These are phyloP conservation scores for Reticulitermes lucifugus DNA, from an alignment of 2,888 invertebrate species.

Conservation along the genomic window DNA sequence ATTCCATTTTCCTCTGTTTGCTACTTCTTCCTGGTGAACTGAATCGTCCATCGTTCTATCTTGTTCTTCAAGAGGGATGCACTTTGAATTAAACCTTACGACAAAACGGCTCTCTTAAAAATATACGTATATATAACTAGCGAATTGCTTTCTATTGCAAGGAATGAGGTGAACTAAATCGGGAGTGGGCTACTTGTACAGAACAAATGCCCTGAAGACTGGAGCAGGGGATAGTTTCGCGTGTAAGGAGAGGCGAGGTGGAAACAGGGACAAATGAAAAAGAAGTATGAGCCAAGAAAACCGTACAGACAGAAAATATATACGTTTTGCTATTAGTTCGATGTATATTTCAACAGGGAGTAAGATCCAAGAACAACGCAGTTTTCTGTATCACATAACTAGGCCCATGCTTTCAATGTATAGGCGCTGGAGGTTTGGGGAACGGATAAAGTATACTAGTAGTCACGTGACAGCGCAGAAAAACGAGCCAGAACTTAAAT, in stretches of 20 bases:
- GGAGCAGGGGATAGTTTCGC: background rate
- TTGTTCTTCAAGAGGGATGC: constrained; percentile 23
- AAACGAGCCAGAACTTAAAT: constrained; percentile 32
- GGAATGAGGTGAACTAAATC: background rate
- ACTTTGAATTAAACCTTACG: constrained; percentile 40
- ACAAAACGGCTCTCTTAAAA: constrained; percentile 12
- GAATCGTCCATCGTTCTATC: background rate
- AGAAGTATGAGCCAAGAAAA: constrained; percentile 36
- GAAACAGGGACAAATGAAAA: constrained; percentile 26
- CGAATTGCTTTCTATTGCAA: background rate
- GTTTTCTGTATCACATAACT: background rate
- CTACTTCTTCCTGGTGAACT: background rate
- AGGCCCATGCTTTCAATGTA: background rate
- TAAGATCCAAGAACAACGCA: background rate
- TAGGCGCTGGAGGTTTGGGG: background rate
- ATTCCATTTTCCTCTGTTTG: constrained; percentile 15
- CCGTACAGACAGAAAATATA: background rate
- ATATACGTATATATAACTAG: background rate
- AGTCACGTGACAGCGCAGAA: constrained; percentile 19
- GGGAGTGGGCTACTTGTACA: background rate
- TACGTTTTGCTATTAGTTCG: constrained; percentile 14
- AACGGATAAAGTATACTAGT: constrained; percentile 7
- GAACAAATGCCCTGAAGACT: background rate
- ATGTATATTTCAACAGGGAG: constrained; percentile 18
- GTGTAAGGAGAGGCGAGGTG: background rate